Conservation (phyloP, 2,888 invertebrate species). For the Mongoloraphidia duomilia region DNA sequence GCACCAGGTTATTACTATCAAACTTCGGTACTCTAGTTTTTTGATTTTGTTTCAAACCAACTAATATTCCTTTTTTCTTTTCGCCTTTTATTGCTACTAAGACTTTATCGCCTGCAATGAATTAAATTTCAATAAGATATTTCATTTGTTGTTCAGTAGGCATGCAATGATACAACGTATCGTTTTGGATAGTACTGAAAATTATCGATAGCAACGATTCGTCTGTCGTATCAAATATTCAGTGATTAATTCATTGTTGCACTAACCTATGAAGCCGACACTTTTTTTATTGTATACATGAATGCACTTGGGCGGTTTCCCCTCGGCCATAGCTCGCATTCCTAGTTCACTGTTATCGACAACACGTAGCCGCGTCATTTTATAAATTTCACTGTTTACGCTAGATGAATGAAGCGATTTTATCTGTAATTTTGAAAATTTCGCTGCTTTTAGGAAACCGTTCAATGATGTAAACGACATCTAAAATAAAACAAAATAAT, state of each 20-base stretch:
- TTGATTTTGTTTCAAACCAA: constrained; percentile 77
- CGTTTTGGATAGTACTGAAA: neutral
- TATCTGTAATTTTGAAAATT: too few relatives aligned
- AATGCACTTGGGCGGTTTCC: constrained; percentile 84
- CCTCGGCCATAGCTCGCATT: constrained; percentile 85
- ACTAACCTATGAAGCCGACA: constrained; percentile 43
- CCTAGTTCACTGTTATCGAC: constrained; percentile 97
- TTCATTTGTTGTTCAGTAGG: neutral
- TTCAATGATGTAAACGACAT: too few relatives aligned
- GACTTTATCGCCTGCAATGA: constrained; percentile 60
- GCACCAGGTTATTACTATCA: constrained; percentile 90
- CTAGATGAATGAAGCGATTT: constrained; percentile 36
- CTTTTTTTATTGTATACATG: constrained; percentile 79
- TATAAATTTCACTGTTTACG: constrained; percentile 48
- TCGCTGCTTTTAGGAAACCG: too few relatives aligned
- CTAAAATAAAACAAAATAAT: too few relatives aligned
- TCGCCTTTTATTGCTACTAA: constrained; percentile 88
- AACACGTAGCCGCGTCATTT: constrained; percentile 67
- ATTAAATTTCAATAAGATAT: neutral
- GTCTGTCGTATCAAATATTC: neutral
- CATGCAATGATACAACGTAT: neutral
- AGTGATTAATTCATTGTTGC: neutral
- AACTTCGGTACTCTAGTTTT: constrained; percentile 71
- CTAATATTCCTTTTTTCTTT: constrained; percentile 84
- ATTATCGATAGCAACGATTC: neutral